These are phyloP conservation scores for Drosophila percnosoma DNA, from an alignment of 2,888 invertebrate genomes.

Conservation along the genomic window DNA sequence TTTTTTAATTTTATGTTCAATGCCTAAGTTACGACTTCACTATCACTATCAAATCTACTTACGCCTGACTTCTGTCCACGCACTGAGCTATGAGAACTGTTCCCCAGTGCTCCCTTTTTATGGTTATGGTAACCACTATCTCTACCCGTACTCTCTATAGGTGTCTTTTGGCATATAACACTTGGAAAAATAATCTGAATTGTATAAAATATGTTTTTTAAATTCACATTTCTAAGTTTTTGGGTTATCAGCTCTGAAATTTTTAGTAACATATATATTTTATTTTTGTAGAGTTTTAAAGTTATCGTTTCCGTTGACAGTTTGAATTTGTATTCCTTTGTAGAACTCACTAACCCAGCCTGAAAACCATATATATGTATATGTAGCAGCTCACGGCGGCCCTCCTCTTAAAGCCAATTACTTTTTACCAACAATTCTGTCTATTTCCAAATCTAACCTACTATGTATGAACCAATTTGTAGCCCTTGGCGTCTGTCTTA, in stretches of 20 bases:
- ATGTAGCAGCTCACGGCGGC: conserved; percentile 41
- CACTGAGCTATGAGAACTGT: conserved; percentile 30
- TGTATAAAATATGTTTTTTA: not conserved
- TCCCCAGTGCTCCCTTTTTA: conserved; percentile 24
- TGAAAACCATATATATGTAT: conserved; percentile 8
- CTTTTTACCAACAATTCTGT: conserved; percentile 27
- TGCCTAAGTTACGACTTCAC: conserved; percentile 43
- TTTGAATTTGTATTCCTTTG: conserved; percentile 31
- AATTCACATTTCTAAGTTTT: conserved; percentile 10
- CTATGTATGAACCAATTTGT: conserved; percentile 22
- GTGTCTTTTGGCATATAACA: conserved; percentile 10
- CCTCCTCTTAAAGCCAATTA: conserved; percentile 21
- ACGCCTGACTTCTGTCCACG: conserved; percentile 31
- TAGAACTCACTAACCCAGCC: conserved; percentile 44
- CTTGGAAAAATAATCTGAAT: conserved; percentile 5
- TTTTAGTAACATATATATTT: conserved; percentile 3
- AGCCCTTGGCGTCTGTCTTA: conserved; percentile 44
- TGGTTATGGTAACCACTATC: conserved; percentile 39
- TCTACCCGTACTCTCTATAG: conserved; percentile 14
- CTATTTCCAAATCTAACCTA: conserved; percentile 16
- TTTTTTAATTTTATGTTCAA: conserved; percentile 11
- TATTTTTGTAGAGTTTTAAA: conserved; percentile 30
- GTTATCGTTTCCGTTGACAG: conserved; percentile 35
- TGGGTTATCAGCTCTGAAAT: conserved; percentile 11
- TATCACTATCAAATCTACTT: conserved; percentile 41